Conservation (phyloP, 2,888 invertebrate species). For the Apodemia duryi region DNA sequence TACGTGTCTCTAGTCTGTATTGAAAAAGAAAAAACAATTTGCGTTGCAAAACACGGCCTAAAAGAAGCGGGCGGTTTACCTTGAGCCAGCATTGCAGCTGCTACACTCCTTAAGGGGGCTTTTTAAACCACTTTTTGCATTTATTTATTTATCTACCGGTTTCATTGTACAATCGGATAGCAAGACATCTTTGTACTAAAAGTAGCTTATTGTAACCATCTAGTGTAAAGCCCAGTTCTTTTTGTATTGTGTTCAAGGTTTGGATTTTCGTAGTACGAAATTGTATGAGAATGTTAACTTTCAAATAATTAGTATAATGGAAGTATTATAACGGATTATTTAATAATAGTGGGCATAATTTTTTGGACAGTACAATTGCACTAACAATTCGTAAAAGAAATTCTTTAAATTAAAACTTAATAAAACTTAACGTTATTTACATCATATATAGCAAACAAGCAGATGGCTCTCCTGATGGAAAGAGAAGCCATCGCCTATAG, state of each 20-base stretch:
- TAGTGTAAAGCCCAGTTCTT: neutral
- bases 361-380: neutral
- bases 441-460: no score
- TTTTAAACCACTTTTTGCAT: constrained; percentile 60
- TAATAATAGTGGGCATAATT: neutral
- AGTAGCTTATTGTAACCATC: constrained; percentile 10
- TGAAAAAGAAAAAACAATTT: constrained; percentile 47
- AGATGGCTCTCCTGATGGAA: no score
- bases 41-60: constrained; percentile 46
- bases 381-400: neutral
- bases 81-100: constrained; percentile 61
- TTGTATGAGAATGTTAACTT: neutral
- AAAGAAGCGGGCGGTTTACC: constrained; percentile 63
- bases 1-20: constrained; percentile 28
- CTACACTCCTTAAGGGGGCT: constrained; percentile 58
- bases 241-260: constrained; percentile 1
- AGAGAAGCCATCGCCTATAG: no score
- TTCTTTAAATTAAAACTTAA: no score
- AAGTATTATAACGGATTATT: neutral
- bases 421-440: no score
- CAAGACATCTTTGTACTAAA: constrained; percentile 30
- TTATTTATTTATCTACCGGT: constrained; percentile 60
- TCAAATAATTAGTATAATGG: neutral
- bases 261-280: neutral
- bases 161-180: constrained; percentile 46